Evolutionary conservation across 2,888 invertebrate genomes (phyloP).

Genomic region (Callimorpha dominula): DNA sequence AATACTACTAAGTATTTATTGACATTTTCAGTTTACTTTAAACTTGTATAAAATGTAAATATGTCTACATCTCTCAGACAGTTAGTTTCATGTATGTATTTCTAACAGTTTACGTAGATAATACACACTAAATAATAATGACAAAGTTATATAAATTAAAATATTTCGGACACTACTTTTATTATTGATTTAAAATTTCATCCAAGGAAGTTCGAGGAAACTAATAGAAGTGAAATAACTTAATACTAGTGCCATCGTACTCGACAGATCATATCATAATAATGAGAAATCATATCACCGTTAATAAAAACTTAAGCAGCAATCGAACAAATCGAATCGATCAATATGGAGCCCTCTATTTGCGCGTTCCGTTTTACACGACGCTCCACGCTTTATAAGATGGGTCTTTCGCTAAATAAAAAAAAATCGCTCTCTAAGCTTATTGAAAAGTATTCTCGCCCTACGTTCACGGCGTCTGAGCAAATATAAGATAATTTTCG

Average conservation of each 20-base stretch:
- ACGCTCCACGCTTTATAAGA: constrained; percentile 75
- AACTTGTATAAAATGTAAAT: too few relatives aligned
- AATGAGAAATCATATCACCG: constrained; percentile 30
- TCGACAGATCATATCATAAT: neutral
- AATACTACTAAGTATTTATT: too few relatives aligned
- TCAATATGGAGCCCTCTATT: constrained; percentile 79
- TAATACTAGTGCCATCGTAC: neutral
- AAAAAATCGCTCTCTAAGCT: constrained; percentile 84
- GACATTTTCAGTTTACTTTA: too few relatives aligned
- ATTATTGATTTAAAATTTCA: neutral
- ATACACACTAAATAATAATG: too few relatives aligned
- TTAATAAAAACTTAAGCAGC: constrained; percentile 53
- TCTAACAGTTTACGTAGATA: too few relatives aligned
- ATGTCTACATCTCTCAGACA: neutral
- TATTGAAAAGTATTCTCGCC: constrained; percentile 87
- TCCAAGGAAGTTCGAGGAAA: neutral
- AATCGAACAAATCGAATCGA: constrained; percentile 70
- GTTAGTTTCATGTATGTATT: neutral
- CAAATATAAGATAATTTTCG: constrained; percentile 87
- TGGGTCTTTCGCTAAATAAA: constrained; percentile 75
- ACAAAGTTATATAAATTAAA: too few relatives aligned
- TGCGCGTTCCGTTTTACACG: constrained; percentile 75
- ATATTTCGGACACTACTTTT: too few relatives aligned
- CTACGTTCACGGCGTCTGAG: constrained; percentile 85
- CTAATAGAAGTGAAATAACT: neutral